Percentiles rank a stretch among this genome's conserved stretches.
These are phyloP conservation scores for Lasaia peninsularis DNA, from an alignment of 1,140 invertebrate species.

Conservation along the genomic window DNA sequence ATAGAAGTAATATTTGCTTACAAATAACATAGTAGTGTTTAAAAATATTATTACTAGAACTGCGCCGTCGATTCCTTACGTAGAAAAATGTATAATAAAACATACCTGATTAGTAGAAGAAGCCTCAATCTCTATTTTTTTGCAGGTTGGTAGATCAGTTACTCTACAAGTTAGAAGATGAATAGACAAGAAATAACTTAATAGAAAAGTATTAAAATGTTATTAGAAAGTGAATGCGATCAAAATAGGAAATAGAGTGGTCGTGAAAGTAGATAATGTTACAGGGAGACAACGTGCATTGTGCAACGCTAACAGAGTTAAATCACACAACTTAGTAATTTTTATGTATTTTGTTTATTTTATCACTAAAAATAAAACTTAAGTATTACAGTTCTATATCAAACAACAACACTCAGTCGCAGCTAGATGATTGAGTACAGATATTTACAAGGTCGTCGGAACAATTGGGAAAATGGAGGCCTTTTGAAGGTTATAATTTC, in stretches of 20 bases:
- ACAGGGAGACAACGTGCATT: slow-evolving; percentile 50
- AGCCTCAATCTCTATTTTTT: not conserved
- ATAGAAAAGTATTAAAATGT: slow-evolving; percentile 48
- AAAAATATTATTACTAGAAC: not conserved
- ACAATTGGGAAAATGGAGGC: slow-evolving; percentile 24
- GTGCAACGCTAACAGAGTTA: slow-evolving; percentile 52
- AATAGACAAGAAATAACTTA: slow-evolving; percentile 14
- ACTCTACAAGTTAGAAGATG: slow-evolving; percentile 12
- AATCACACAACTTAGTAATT: slow-evolving; percentile 55
- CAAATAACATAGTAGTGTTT: no score
- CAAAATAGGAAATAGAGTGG: slow-evolving; percentile 54
- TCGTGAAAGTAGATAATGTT: slow-evolving; percentile 51
- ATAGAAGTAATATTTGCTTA: no score
- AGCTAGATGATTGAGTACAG: slow-evolving; percentile 66
- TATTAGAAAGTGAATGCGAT: slow-evolving; percentile 64
- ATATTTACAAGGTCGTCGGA: slow-evolving; percentile 68
- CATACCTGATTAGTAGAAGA: slow-evolving; percentile 6
- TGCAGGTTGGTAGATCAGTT: slow-evolving; percentile 5
- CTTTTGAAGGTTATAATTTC: slow-evolving; percentile 4
- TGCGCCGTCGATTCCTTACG: not conserved
- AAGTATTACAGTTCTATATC: slow-evolving; percentile 74
- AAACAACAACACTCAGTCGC: slow-evolving; percentile 74
- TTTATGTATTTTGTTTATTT: slow-evolving; percentile 73
- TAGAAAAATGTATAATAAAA: not conserved
- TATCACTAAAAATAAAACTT: slow-evolving; percentile 77